A percentile compares a stretch with the other conserved stretches of the same genome.
phyloP scores from a whole-genome alignment of 2,113 vertebrate genomes.

The Anoura caudifer region DNA sequence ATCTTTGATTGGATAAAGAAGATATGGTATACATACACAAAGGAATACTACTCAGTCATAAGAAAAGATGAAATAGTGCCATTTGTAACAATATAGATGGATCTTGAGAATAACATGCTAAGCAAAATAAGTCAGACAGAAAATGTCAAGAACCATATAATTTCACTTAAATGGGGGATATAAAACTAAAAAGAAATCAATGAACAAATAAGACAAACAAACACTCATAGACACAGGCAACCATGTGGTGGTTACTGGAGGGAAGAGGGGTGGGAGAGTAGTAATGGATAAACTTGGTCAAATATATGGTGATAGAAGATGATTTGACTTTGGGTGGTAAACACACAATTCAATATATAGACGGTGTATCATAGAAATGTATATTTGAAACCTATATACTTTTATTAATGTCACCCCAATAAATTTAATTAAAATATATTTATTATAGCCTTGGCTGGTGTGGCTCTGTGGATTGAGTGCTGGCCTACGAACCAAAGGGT shows the following conservation, averaged over 20 bases:
- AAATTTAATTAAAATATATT: background rate
- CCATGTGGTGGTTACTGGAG: background rate
- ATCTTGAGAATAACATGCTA: background rate
- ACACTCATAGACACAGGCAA: background rate
- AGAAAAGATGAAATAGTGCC: background rate
- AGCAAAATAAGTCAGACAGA: background rate
- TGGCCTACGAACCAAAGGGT: no score
- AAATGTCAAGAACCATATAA: background rate
- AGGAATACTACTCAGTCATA: background rate
- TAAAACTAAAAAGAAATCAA: background rate
- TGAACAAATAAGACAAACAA: background rate
- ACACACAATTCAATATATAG: background rate
- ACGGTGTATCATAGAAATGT: background rate
- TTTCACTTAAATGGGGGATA: background rate
- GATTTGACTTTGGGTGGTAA: background rate
- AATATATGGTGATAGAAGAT: background rate
- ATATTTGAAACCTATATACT: background rate
- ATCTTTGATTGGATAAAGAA: background rate
- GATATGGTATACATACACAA: background rate
- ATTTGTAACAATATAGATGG: background rate
- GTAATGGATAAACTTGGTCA: background rate
- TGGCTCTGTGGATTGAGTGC: no score
- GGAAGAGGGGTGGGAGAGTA: background rate
- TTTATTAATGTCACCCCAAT: background rate
- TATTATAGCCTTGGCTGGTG: background rate